Evolutionary conservation across 2,113 vertebrate species (phyloP), one percentile per base, ranked within the genome.

Genomic region (Eurypyga helias): DNA sequence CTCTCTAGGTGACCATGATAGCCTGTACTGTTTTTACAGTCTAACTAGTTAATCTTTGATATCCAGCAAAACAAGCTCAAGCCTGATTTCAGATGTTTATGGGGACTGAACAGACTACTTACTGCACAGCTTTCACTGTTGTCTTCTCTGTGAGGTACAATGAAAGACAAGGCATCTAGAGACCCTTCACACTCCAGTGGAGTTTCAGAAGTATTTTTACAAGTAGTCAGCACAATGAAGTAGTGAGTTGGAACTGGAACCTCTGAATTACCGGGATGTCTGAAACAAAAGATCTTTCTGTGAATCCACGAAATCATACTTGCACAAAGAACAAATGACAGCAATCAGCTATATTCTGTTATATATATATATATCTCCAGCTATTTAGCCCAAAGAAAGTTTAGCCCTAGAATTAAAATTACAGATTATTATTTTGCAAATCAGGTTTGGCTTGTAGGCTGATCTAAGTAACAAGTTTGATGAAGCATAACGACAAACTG

Each of bases 111-210:
- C 0, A 66, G 16, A 85, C 41, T 84, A 99, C 99, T 99, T 98
- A 99, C 99, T 14, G 90, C 72, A 83, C 99, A 99, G 84, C 98
- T 99, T 98, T 99, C 99, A 11, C 88, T 98, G 96, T 98, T 98
- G 93, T 99, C 99, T 5, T 98, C 96, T 93, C 99, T 98, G 96
- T 99, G 99, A 87, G 99, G 99, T 67, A 99, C 90, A 90, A 99
- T 67, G 86, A 99, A 99, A 90, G 99, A 97, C 57, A 95, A 84
- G 14, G 97, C 96, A 82, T 98, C 98, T 31, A 99, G 96, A 23
- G 98, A 97, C 20, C 97, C 97, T 52, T 95, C 58, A 75, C 99
- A 99, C 14, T 97, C 85, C 19, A 79, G 43, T 6, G 98, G 98
- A 45, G 90, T 95, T 85, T 98, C 93, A 48, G 97, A 98, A 13